Conservation (phyloP, 2,113 vertebrate genomes). For the Lipophrys pholis region DNA sequence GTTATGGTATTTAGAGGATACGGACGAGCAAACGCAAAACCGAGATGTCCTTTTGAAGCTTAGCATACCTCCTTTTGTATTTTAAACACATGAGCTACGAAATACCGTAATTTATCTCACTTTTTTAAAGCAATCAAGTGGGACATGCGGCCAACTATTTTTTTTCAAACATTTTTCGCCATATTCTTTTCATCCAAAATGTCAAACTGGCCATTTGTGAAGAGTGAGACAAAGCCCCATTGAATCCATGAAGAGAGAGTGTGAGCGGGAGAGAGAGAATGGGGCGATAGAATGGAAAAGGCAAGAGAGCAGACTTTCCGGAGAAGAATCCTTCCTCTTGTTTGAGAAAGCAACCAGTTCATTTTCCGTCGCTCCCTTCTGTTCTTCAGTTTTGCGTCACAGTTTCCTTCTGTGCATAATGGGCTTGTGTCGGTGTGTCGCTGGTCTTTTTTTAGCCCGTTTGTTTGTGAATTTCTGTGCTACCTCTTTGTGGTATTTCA, state of each 20-base stretch:
- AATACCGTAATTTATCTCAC: background rate
- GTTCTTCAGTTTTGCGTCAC: conserved; percentile 46
- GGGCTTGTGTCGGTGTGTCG: conserved; percentile 14
- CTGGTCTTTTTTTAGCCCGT: conserved; percentile 14
- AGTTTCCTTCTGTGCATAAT: conserved; percentile 49
- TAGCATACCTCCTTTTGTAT: background rate
- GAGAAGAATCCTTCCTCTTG: conserved; percentile 51
- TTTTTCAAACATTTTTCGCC: background rate
- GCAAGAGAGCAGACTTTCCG: conserved; percentile 23
- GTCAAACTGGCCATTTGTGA: conserved; percentile 15
- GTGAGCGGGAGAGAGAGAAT: background rate
- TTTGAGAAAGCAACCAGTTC: conserved; percentile 40
- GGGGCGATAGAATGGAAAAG: conserved; percentile 23
- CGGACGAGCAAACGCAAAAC: too few species aligned
- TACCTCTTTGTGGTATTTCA: conserved; percentile 22
- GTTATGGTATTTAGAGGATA: too few species aligned
- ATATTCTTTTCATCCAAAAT: conserved; percentile 23
- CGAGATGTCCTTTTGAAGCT: background rate
- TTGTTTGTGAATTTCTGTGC: background rate
- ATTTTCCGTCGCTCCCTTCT: conserved; percentile 51
- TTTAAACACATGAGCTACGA: background rate
- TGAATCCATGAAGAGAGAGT: conserved; percentile 34
- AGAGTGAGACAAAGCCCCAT: conserved; percentile 52
- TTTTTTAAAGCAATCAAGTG: background rate
- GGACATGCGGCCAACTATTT: background rate